Conservation (phyloP, 2,888 invertebrate genomes). For the Nomada flava region DNA sequence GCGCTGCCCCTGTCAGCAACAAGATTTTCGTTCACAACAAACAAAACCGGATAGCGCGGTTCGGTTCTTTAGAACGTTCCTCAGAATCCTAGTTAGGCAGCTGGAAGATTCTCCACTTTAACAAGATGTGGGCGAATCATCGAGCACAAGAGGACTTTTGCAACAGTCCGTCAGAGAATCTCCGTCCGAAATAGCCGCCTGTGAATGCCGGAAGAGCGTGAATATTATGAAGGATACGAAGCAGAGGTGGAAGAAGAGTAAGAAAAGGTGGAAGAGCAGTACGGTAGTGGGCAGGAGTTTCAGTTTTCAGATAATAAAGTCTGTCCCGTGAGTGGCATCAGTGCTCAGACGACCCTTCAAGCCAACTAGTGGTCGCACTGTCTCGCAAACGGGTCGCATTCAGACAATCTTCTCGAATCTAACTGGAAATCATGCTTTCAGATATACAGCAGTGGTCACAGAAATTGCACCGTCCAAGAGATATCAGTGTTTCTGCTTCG, state of each 20-base stretch:
- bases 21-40: too few relatives aligned
- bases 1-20: too few relatives aligned
- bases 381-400: conserved; percentile 55
- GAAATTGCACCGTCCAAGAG: too few relatives aligned
- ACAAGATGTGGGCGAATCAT: conserved; percentile 35
- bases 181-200: conserved; percentile 1
- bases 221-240: conserved; percentile 19
- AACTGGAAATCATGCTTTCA: conserved; percentile 62
- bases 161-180: neutral
- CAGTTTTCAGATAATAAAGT: conserved; percentile 76
- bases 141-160: conserved; percentile 22
- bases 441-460: too few relatives aligned
- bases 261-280: conserved; percentile 5
- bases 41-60: too few relatives aligned
- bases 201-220: conserved; percentile 22
- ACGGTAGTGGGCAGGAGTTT: conserved; percentile 46
- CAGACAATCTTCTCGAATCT: conserved; percentile 52
- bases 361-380: conserved; percentile 60
- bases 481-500: too few relatives aligned
- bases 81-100: too few relatives aligned
- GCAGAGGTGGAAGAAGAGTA: conserved; percentile 14
- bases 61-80: too few relatives aligned
- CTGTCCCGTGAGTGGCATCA: conserved; percentile 73
- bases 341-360: conserved; percentile 74
- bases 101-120: conserved; percentile 15